Evolutionary conservation across 2,888 invertebrate genomes (phyloP), one percentile per base, ranked within the genome.

Genomic region (Papilio elwesi): DNA sequence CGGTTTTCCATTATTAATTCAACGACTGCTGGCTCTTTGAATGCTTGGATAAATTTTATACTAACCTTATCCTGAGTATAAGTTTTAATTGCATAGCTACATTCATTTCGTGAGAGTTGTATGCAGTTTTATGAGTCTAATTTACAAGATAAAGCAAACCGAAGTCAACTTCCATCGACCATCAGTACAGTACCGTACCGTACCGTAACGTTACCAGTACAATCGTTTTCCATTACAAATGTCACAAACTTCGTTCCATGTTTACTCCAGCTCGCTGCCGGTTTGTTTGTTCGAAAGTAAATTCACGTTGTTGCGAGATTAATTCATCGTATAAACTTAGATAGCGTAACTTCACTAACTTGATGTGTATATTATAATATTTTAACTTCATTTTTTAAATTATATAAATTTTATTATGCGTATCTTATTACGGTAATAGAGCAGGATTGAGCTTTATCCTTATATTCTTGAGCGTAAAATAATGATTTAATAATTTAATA

Each of bases 101-200:
- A 59, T 36, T 36, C 13, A n/a, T 38, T 38, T 38, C 9, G 9
- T 38, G 13, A 13, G 36, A n/a, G 38, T n/a, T 0, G 16, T 26
- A 36, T 57, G 53, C 57, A 38, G 13, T 59, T 59, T 59, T 5
- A 59, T 59, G 38, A 36, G 0, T n/a, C 11, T 4, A 11, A 26
- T 59, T 15, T 15, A 49, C 11, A n/a, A 65, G 70, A 70, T 65
- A 70, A 57, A 57, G 13, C 38, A 53, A 70, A n/a, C 52, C 12
- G 3, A 62, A 55, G 49, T 16, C 59, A 38, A 16, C 59, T 16
- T 49, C 6, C 43, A 51, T 53, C 53, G 53, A 47, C 71, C 49
- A 9, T 38, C 62, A 16, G 15, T 15, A n/a, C n/a, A n/a, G n/a
- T n/a, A n/a, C n/a, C n/a, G n/a, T n/a, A n/a, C n/a, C n/a, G n/a